Conservation (phyloP, 2,113 vertebrate genomes). For the Mohoua ochrocephala region DNA sequence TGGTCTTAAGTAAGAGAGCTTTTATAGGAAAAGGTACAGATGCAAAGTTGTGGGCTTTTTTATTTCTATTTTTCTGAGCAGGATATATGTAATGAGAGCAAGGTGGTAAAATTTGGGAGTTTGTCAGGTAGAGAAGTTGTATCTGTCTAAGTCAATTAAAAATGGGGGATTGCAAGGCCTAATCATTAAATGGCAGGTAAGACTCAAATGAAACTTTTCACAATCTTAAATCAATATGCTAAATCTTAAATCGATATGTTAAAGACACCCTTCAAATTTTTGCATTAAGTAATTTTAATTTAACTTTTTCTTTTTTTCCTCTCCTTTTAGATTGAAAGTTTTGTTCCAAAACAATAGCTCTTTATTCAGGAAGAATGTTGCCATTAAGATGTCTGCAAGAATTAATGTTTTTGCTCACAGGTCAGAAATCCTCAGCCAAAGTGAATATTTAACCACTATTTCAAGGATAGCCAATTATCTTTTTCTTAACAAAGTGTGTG, state of each 20-base stretch:
- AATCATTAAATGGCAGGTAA: not conserved
- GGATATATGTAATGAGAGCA: not conserved
- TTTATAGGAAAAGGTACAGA: not conserved
- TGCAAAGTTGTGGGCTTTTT: not conserved
- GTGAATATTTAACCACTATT: slow-evolving; percentile 33
- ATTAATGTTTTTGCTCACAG: not conserved
- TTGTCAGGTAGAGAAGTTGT: not conserved
- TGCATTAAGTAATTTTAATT: not conserved
- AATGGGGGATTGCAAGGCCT: not conserved
- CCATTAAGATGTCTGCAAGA: not conserved
- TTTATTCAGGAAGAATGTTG: slow-evolving; percentile 1
- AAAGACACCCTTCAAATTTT: not conserved
- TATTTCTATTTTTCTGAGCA: not conserved
- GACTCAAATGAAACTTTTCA: not conserved
- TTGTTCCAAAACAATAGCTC: not conserved
- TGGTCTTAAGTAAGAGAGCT: not conserved
- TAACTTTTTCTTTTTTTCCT: not conserved
- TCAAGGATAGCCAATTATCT: not conserved
- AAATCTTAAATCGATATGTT: not conserved
- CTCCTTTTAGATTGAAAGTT: not conserved
- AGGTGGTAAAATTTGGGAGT: not conserved
- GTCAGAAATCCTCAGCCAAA: slow-evolving; percentile 4
- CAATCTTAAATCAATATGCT: not conserved
- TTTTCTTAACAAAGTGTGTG: not conserved
- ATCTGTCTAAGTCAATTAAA: not conserved